phyloP scores from a whole-genome alignment of 1,140 invertebrate species.

The Drosophila dunni region DNA sequence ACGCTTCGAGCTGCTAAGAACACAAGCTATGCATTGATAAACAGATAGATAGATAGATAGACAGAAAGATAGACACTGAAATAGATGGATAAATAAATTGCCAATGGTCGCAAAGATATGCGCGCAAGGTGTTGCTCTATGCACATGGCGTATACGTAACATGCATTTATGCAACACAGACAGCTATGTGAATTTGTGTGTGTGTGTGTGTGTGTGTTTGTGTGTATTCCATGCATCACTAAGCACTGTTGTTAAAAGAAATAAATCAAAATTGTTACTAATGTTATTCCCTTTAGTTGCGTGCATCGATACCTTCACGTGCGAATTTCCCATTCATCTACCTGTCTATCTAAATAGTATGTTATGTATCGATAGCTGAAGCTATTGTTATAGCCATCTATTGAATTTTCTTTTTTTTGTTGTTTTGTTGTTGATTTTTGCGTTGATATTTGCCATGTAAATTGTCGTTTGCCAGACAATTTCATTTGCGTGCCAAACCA shows the following conservation, averaged over 20 bases:
- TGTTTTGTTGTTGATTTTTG: constrained; percentile 7
- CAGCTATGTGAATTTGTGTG: constrained; percentile 9
- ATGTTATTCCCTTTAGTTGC: constrained; percentile 40
- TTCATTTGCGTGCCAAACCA: constrained; percentile 62
- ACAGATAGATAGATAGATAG: neutral
- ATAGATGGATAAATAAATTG: constrained; percentile 12
- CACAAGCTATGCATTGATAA: neutral
- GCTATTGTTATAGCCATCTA: constrained; percentile 5
- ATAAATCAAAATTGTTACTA: constrained; percentile 47
- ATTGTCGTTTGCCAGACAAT: constrained; percentile 39
- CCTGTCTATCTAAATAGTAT: constrained; percentile 31
- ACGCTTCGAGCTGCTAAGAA: neutral
- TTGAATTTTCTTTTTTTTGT: constrained; percentile 20
- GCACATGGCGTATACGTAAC: constrained; percentile 54
- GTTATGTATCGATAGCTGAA: constrained; percentile 1
- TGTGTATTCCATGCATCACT: constrained; percentile 18
- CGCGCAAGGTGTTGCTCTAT: constrained; percentile 9
- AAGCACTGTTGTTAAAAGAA: constrained; percentile 29
- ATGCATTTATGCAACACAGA: constrained; percentile 33
- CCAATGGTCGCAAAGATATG: constrained; percentile 1
- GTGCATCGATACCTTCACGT: constrained; percentile 33
- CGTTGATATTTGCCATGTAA: constrained; percentile 51
- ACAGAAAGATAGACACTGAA: neutral
- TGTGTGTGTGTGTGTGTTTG: neutral
- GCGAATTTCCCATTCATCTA: constrained; percentile 14